Percentiles rank a stretch among this genome's conserved stretches.
phyloP scores from a whole-genome alignment of 2,888 invertebrate genomes.

The Leucoma salicis region DNA sequence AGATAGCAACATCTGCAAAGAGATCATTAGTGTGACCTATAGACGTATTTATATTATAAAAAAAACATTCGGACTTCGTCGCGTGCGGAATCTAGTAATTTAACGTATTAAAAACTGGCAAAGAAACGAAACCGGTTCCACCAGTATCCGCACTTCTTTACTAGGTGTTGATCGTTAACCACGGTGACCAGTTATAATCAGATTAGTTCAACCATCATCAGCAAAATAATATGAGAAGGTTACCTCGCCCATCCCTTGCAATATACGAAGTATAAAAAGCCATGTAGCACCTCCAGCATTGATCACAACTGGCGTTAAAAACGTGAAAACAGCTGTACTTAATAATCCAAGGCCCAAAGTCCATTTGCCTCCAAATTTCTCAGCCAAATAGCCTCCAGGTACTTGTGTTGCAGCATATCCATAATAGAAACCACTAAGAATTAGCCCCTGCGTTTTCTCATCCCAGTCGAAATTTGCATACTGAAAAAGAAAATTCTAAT shows the following conservation, averaged over 20 bases:
- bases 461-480: constrained; percentile 84
- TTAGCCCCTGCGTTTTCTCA: constrained; percentile 86
- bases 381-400: constrained; percentile 91
- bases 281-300: constrained; percentile 73
- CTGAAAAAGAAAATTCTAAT: constrained; percentile 39
- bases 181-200: no score
- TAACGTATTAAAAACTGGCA: no score
- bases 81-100: no score
- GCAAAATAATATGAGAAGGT: no score
- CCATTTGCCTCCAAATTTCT: constrained; percentile 93
- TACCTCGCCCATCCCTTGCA: constrained; percentile 91
- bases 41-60: no score
- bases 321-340: constrained; percentile 90
- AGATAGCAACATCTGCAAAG: no score
- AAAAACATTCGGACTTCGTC: no score
- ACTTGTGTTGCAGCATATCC: constrained; percentile 92
- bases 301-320: constrained; percentile 89
- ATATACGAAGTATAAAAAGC: constrained; percentile 81
- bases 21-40: no score
- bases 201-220: no score
- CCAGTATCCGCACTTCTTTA: no score
- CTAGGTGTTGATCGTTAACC: no score
- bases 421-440: constrained; percentile 91
- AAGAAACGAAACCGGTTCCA: no score
- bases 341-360: constrained; percentile 91